phyloP scores from a whole-genome alignment of 2,113 vertebrate genomes.

The Perca fluviatilis region DNA sequence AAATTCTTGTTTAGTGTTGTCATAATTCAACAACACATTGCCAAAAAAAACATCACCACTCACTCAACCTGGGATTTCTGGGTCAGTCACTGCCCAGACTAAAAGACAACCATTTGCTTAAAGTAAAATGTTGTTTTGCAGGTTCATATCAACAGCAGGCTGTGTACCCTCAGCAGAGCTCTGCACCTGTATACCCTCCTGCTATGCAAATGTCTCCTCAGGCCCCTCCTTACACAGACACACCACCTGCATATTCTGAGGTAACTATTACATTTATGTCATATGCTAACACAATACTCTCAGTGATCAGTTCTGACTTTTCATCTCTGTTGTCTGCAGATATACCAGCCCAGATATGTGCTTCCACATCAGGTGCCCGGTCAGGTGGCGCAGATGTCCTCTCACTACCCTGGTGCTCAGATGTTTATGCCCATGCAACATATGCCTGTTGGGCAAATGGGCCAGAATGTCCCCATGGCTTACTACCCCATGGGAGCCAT shows the following conservation, averaged over 20 bases:
- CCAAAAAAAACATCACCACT: neutral
- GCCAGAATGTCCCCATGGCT: conserved; percentile 93
- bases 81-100: neutral
- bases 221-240: conserved; percentile 93
- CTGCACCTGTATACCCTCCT: conserved; percentile 91
- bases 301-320: neutral
- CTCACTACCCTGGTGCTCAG: conserved; percentile 90
- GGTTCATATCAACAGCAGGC: conserved; percentile 91
- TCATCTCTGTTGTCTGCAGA: conserved; percentile 78
- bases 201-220: conserved; percentile 91
- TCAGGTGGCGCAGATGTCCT: conserved; percentile 91
- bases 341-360: conserved; percentile 95
- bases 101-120: neutral
- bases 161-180: conserved; percentile 90
- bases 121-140: conserved; percentile 70
- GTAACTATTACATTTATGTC: conserved; percentile 71
- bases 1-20: neutral
- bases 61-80: neutral
- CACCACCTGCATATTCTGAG: conserved; percentile 95
- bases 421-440: conserved; percentile 92
- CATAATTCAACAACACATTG: neutral
- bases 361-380: conserved; percentile 88
- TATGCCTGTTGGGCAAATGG: conserved; percentile 87
- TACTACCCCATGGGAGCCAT: conserved; percentile 93
- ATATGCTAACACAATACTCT: neutral